Percentiles rank a stretch among this genome's conserved stretches.
phyloP scores from a whole-genome alignment of 1,140 invertebrate species.

The Carcinoscorpius rotundicauda region DNA sequence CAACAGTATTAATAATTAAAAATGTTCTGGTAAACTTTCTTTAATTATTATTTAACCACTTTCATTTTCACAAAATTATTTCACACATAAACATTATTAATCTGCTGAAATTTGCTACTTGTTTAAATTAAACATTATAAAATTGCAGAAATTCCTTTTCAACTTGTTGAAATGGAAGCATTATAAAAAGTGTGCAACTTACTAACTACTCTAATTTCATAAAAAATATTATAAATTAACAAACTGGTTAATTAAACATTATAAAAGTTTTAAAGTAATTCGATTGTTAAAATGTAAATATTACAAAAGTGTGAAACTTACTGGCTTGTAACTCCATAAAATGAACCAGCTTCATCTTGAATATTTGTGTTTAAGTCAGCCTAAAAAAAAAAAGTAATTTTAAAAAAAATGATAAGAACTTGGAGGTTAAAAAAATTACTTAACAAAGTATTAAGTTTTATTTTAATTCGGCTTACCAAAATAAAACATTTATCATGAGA shows the following conservation, averaged over 20 bases:
- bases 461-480: no score
- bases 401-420: no score
- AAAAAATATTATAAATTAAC: no score
- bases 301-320: constrained; percentile 45
- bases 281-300: not conserved
- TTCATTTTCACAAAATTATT: no score
- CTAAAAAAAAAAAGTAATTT: constrained; percentile 24
- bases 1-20: no score
- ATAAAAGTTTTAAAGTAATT: constrained; percentile 4
- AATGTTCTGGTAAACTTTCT: no score
- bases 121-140: constrained; percentile 21
- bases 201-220: constrained; percentile 1
- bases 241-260: not conserved
- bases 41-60: no score
- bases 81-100: no score
- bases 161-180: not conserved
- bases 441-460: no score
- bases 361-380: constrained; percentile 95
- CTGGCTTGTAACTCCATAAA: constrained; percentile 96
- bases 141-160: constrained; percentile 3
- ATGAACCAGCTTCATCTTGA: constrained; percentile 81
- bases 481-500: no score
- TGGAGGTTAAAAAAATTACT: no score
- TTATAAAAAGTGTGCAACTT: not conserved
- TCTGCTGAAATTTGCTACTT: no score